A percentile compares a stretch with the other conserved stretches of the same genome.
phyloP scores from a whole-genome alignment of 2,888 invertebrate genomes.

The Drosophila histrio region DNA sequence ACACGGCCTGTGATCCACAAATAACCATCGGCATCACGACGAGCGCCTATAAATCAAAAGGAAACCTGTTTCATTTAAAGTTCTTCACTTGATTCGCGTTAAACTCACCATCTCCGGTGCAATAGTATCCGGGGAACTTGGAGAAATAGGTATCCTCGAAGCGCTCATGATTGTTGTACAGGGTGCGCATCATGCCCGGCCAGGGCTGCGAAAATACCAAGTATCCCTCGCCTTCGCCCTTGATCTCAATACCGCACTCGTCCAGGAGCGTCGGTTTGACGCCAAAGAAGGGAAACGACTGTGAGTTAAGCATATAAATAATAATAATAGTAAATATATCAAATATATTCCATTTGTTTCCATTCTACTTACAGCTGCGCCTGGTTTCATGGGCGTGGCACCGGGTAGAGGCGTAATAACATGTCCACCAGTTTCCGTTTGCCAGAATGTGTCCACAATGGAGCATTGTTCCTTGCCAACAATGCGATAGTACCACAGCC shows the following conservation, averaged over 20 bases:
- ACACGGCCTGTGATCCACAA: constrained; percentile 98
- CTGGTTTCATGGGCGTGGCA: constrained; percentile 98
- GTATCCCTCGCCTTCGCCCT: constrained; percentile 96
- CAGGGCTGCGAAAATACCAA: constrained; percentile 97
- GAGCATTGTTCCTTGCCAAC: constrained; percentile 94
- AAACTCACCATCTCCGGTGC: constrained; percentile 96
- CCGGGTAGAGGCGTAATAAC: constrained; percentile 98
- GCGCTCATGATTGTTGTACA: constrained; percentile 95
- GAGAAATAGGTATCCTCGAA: constrained; percentile 97
- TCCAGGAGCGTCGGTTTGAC: constrained; percentile 94
- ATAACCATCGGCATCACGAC: constrained; percentile 96
- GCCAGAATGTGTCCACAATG: constrained; percentile 99
- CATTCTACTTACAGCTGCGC: constrained; percentile 92
- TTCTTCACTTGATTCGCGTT: neutral
- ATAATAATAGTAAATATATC: neutral
- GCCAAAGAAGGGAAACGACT: constrained; percentile 99
- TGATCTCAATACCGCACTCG: constrained; percentile 93
- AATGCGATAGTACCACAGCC: constrained; percentile 96
- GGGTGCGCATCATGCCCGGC: constrained; percentile 99
- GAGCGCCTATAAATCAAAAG: constrained; percentile 88
- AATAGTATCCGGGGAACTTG: constrained; percentile 98
- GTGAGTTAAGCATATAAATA: constrained; percentile 28
- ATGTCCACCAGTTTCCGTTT: constrained; percentile 99
- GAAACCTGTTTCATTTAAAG: neutral
- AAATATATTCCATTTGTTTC: neutral